Base-by-base conservation (phyloP, 2,113 vertebrate genomes). In the Uria lomvia region DNA sequence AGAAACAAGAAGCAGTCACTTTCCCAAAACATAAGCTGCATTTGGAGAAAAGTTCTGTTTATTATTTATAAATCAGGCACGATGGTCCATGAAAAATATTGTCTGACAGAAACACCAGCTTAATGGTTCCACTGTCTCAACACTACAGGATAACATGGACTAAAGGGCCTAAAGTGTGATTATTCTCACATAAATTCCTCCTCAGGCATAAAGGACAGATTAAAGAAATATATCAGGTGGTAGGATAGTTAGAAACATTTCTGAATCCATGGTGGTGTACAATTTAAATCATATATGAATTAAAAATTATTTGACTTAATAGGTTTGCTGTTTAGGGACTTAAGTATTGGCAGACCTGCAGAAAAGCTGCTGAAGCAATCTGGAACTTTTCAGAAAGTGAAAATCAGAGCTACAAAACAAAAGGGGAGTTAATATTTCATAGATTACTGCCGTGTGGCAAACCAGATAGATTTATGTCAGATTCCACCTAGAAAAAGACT, bases 191-290 rank as follows among this genome's bases (percentile, higher is more conserved):
- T 38, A 6, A 4, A 27, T 27, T 59, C 8, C 5, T 60, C 12
- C 6, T 67, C 6, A 52, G 12, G 5, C 4, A 38, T 29, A 49
- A 78, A 70, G 16, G 19, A 52, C 68, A 30, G 5, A 21, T 34
- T 75, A 52, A 56, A 36, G 2, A 79, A 62, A 56, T 40, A 29
- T 1, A 7, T n/a, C 6, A 34, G 30, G 4, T 40, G 8, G 13
- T 24, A 73, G 13, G 21, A 47, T 7, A 45, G 9, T 40, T 60
- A 38, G 17, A 82, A 60, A 82, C 8, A 23, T 58, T 71, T 83
- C 20, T 71, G 36, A 75, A 71, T 52, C 8, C 3, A 24, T 1
- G 0, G 6, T n/a, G 5, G 12, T 53, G 3, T 29, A 52, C 2
- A 21, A 47, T 74, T 78, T 17, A 75, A 79, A 38, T 47, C 16